Conservation (phyloP, 2,888 invertebrate species). For the Aethes cnicana region DNA sequence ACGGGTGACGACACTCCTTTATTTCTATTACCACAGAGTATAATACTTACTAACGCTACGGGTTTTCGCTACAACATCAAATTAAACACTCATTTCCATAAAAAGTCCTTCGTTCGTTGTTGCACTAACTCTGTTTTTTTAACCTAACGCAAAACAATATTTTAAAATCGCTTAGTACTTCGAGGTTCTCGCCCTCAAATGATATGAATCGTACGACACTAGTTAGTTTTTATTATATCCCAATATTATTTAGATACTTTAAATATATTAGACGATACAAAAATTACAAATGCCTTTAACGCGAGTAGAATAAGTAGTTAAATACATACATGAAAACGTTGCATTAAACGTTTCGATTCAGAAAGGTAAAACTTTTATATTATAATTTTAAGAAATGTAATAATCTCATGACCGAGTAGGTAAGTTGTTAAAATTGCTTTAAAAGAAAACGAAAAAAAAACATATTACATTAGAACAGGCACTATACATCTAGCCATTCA, state of each 20-base stretch:
- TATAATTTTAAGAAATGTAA: constrained; percentile 1
- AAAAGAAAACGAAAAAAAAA: constrained; percentile 3
- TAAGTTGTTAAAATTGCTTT: constrained; percentile 13
- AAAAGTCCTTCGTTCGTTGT: constrained; percentile 22
- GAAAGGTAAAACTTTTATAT: constrained; percentile 9
- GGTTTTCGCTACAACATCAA: constrained; percentile 24
- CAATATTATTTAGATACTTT: constrained; percentile 11
- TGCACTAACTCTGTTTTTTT: constrained; percentile 11
- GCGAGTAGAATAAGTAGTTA: constrained; percentile 3
- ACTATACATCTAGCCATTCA: constrained; percentile 26
- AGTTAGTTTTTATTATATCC: constrained; percentile 8
- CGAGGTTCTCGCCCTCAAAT: constrained; percentile 25
- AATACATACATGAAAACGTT: constrained; percentile 7
- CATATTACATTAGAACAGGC: constrained; percentile 24
- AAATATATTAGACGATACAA: constrained; percentile 16
- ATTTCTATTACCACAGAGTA: constrained; percentile 16
- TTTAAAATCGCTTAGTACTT: constrained; percentile 7
- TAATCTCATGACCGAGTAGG: constrained; percentile 1
- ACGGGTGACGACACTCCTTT: background rate
- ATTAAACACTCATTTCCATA: constrained; percentile 14
- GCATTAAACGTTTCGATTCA: background rate
- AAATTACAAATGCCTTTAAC: constrained; percentile 13
- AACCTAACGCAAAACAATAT: constrained; percentile 15
- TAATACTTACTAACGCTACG: constrained; percentile 18
- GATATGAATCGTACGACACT: constrained; percentile 27